phyloP scores from a whole-genome alignment of 2,888 invertebrate species.

The Corbicula japonica region DNA sequence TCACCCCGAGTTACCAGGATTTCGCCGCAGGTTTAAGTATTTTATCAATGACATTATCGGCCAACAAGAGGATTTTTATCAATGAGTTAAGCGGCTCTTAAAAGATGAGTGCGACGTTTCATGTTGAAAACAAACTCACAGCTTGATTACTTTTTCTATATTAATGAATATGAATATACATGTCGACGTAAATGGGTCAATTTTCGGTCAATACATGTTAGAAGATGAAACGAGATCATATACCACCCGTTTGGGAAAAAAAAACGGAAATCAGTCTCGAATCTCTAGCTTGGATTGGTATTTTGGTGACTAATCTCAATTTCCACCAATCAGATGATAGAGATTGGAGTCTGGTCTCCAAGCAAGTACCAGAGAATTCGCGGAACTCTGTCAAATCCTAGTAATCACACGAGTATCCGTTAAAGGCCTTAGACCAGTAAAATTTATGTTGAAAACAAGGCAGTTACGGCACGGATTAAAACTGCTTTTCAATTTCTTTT shows the following conservation, averaged over 20 bases:
- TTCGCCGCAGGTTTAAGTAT: slow-evolving; percentile 19
- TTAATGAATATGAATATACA: not conserved
- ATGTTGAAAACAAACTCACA: not conserved
- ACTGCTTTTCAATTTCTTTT: too few species aligned
- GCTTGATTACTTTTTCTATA: not conserved
- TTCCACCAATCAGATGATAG: too few species aligned
- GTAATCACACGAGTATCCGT: too few species aligned
- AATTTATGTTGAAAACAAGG: too few species aligned
- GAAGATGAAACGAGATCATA: not conserved
- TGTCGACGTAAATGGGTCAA: not conserved
- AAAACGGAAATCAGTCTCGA: not conserved
- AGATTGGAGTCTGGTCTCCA: too few species aligned
- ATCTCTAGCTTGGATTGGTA: not conserved
- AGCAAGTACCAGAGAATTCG: too few species aligned
- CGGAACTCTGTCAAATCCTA: too few species aligned
- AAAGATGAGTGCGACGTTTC: slow-evolving; percentile 4
- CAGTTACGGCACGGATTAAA: too few species aligned
- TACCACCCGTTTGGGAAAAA: not conserved
- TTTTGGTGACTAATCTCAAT: too few species aligned
- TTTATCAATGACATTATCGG: slow-evolving; percentile 18
- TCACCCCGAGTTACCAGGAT: slow-evolving; percentile 8
- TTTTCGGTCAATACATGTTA: not conserved
- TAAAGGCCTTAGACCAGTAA: too few species aligned
- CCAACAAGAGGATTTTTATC: slow-evolving; percentile 13
- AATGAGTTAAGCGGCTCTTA: slow-evolving; percentile 19